Base-by-base conservation (phyloP, 1,140 invertebrate genomes). In the Aphaenogaster rudis region DNA sequence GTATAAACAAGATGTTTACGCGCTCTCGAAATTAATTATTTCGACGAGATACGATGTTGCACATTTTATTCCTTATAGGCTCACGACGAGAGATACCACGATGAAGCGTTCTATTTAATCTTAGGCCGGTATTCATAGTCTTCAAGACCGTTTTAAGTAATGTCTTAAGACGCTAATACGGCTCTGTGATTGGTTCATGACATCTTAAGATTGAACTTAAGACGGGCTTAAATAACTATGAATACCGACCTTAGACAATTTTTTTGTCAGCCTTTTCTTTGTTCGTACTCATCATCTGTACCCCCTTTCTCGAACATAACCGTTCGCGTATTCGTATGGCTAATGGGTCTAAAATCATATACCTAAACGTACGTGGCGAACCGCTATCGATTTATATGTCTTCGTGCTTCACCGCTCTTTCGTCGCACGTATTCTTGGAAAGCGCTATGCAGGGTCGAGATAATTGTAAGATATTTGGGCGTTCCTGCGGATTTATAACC, bases 401-500 rank as follows among this genome's bases (percentile, higher is more conserved):
- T 52, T 42, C 21, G 57, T 63, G 74, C 45, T 52, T 21, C 61
- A 1, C 2, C 59, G 39, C n/a, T 21, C 61, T 67, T 54, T 80
- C 33, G 33, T 69, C 13, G 17, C 57, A n/a, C 28, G 21, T 71
- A 71, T 81, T 71, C 36, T n/a, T 42, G 64, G 64, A 57, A 71
- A 63, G 9, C 57, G 17, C 42, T 39, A 42, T 54, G 33, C 48
- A 33, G 63, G 48, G 36, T 69, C 63, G 48, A 7, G 61, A 80
- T 69, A 59, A 80, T 80, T 17, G 42, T 69, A 54, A 80, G 33
- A 69, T 69, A 69, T 81, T 81, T 81, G 64, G 69, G 42, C 42
- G 52, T 64, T 66, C 54, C 54, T 59, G 28, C 3, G 48, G 69
- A 90, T 90, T 81, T 89, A 88, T 69, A 48, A 33, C 54, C 33